These are phyloP conservation scores for Argyresthia albistria DNA, from an alignment of 2,888 invertebrate species.

Conservation along the genomic window DNA sequence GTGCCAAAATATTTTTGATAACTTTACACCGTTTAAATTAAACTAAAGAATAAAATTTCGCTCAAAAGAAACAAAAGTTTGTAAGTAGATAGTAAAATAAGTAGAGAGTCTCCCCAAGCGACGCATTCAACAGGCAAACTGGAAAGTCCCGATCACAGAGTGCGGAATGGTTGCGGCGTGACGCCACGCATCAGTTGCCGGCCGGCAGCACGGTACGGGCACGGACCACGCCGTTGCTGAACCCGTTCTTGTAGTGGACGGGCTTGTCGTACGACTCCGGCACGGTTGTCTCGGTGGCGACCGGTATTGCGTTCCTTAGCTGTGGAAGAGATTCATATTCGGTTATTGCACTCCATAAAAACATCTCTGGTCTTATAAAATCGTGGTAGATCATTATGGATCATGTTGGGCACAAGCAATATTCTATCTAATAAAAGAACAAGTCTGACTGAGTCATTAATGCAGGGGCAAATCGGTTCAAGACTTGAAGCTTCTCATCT, in stretches of 20 bases:
- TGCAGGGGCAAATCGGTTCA: no score
- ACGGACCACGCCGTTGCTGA: constrained; percentile 43
- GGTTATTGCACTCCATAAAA: no score
- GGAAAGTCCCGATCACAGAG: constrained; percentile 37
- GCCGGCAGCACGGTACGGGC: constrained; percentile 58
- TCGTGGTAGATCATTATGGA: no score
- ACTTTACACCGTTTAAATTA: no score
- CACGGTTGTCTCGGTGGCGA: constrained; percentile 26
- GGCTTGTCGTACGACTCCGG: constrained; percentile 13
- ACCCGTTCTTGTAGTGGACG: constrained; percentile 44
- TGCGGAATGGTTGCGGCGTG: constrained; percentile 27
- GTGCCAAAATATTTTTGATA: no score
- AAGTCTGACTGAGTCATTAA: no score
- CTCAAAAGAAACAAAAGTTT: neutral
- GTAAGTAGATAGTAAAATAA: constrained; percentile 10
- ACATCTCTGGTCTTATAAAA: no score
- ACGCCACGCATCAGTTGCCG: constrained; percentile 51
- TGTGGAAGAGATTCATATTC: constrained; percentile 17
- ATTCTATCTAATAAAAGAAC: no score
- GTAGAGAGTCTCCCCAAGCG: constrained; percentile 20
- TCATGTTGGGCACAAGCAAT: no score
- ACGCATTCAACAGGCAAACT: constrained; percentile 7
- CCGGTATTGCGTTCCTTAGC: constrained; percentile 27
- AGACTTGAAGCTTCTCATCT: no score
- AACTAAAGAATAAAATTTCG: neutral